phyloP scores from a whole-genome alignment of 2,797 vertebrate genomes.

The Lepus oiostolus region DNA sequence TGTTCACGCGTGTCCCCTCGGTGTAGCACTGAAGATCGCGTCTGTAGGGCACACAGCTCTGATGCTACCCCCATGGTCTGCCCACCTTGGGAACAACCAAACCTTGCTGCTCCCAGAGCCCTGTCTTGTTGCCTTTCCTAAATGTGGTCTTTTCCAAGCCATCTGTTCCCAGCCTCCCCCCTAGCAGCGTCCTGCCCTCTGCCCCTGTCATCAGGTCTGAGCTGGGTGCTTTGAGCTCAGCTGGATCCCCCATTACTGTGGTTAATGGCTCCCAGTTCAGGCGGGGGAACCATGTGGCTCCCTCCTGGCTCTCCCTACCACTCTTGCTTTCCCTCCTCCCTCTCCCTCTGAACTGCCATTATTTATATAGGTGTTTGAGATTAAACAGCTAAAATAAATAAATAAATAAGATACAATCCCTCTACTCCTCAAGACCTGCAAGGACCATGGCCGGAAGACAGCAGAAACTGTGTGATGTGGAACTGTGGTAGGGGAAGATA shows the following conservation, averaged over 20 bases:
- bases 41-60: background rate
- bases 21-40: fast-evolving
- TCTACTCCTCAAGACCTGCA: slow-evolving; percentile 17
- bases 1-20: background rate
- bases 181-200: background rate
- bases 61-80: background rate
- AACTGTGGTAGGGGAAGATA: background rate
- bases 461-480: background rate
- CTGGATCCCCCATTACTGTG: slow-evolving; percentile 61
- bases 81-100: slow-evolving; percentile 49
- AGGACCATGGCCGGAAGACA: slow-evolving; percentile 37
- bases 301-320: background rate
- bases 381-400: slow-evolving; percentile 50
- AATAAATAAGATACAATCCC: background rate
- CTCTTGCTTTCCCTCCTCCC: background rate
- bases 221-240: slow-evolving; percentile 72
- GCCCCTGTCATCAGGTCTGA: slow-evolving; percentile 65
- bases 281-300: slow-evolving; percentile 60
- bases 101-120: background rate
- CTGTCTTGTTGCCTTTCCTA: background rate
- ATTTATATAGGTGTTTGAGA: slow-evolving; percentile 79
- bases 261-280: slow-evolving; percentile 69
- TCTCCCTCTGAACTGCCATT: slow-evolving; percentile 56
- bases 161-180: slow-evolving; percentile 51
- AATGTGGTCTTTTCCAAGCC: background rate